phyloP scores from a whole-genome alignment of 1,140 invertebrate genomes.

The Parasteatoda tepidariorum region DNA sequence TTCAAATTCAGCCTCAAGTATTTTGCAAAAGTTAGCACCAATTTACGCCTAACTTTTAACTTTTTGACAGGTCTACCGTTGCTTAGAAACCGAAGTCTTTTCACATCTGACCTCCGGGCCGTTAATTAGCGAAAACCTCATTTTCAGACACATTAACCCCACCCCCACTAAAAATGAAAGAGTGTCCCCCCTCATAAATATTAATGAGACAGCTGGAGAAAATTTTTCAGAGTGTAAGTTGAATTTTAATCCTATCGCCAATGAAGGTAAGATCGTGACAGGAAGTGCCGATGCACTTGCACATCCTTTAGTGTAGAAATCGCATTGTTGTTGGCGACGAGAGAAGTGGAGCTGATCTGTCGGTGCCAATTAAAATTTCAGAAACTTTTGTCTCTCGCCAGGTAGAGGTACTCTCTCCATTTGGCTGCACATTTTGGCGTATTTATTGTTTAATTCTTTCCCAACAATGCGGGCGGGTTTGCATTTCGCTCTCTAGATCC shows the following conservation, averaged over 20 bases:
- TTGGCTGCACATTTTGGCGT: no score
- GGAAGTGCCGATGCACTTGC: neutral
- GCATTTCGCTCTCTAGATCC: no score
- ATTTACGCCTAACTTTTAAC: neutral
- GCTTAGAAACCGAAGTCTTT: neutral
- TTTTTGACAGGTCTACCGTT: neutral
- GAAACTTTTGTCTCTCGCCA: neutral
- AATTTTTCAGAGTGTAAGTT: conserved; percentile 32
- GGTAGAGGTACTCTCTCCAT: no score
- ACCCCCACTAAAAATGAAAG: conserved; percentile 37
- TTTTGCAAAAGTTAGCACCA: no score
- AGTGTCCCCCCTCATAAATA: conserved; percentile 43
- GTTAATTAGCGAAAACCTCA: conserved; percentile 53
- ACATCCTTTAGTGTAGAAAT: neutral
- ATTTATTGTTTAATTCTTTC: no score
- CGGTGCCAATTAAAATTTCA: neutral
- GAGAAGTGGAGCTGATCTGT: neutral
- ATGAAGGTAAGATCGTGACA: conserved; percentile 14
- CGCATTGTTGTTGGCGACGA: neutral
- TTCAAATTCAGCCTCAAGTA: no score
- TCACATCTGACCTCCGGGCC: conserved; percentile 6
- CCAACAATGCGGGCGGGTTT: no score
- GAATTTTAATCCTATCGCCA: conserved; percentile 40
- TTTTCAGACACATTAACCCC: conserved; percentile 46
- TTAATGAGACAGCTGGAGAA: conserved; percentile 40